phyloP scores from a whole-genome alignment of 2,888 invertebrate species.

The Ornithoptera priamus region DNA sequence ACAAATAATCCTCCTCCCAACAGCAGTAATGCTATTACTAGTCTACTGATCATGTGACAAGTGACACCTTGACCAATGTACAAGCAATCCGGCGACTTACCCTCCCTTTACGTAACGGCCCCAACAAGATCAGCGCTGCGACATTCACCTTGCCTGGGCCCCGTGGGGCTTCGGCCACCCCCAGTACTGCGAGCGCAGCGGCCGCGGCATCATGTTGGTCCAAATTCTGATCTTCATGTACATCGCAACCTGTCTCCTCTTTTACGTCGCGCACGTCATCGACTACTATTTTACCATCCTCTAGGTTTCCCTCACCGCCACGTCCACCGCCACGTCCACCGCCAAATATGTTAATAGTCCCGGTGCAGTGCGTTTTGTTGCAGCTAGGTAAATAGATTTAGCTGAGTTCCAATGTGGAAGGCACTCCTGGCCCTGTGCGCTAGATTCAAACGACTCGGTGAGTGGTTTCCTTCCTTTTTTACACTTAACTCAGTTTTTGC shows the following conservation, averaged over 20 bases:
- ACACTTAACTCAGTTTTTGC: neutral
- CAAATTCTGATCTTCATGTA: conserved; percentile 77
- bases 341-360: conserved; percentile 1
- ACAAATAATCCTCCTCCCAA: too few species aligned
- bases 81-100: neutral
- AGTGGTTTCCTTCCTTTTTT: conserved; percentile 38
- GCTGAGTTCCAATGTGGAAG: conserved; percentile 37
- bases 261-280: conserved; percentile 73
- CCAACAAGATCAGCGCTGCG: conserved; percentile 37
- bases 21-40: too few species aligned
- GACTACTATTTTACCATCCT: conserved; percentile 67
- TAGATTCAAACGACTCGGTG: conserved; percentile 53
- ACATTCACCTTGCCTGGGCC: conserved; percentile 41
- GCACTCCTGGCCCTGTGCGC: conserved; percentile 36
- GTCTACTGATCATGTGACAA: too few species aligned
- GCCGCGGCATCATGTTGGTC: conserved; percentile 62
- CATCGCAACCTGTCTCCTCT: conserved; percentile 70
- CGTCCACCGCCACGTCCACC: neutral
- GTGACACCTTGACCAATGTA: neutral
- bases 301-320: conserved; percentile 32
- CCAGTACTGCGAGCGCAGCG: conserved; percentile 33
- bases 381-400: conserved; percentile 17
- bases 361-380: neutral
- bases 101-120: conserved; percentile 34
- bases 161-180: conserved; percentile 30